Evolutionary conservation across 2,113 vertebrate species (phyloP).

Genomic region (Falco punctatus): DNA sequence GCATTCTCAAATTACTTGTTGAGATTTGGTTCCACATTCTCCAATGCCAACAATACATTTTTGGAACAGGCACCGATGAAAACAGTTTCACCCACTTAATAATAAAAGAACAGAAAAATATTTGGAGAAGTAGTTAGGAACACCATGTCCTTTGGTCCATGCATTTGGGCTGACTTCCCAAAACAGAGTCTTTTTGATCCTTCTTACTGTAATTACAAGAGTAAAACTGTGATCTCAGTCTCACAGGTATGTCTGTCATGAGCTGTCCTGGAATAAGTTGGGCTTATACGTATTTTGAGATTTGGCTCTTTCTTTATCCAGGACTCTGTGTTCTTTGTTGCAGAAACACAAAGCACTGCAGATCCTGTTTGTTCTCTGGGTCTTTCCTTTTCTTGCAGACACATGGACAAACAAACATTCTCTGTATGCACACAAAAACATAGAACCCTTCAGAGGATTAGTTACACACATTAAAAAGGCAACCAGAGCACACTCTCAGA

Average conservation of each 20-base stretch:
- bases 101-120: not conserved
- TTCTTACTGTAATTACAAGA: not conserved
- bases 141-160: not conserved
- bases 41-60: not conserved
- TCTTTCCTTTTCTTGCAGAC: not conserved
- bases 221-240: constrained; percentile 14
- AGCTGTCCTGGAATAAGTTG: not conserved
- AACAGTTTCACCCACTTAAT: not conserved
- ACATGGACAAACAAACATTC: not conserved
- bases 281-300: not conserved
- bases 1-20: not conserved
- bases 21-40: not conserved
- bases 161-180: not conserved
- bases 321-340: not conserved
- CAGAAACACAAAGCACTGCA: not conserved
- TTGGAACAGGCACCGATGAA: not conserved
- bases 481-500: not conserved
- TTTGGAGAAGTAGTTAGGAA: not conserved
- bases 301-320: not conserved
- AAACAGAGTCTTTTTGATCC: not conserved
- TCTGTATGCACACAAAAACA: not conserved
- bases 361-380: not conserved
- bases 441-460: not conserved
- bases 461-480: not conserved
- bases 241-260: not conserved